Evolutionary conservation across 2,113 vertebrate species (phyloP).

Genomic region (Tyto alba): DNA sequence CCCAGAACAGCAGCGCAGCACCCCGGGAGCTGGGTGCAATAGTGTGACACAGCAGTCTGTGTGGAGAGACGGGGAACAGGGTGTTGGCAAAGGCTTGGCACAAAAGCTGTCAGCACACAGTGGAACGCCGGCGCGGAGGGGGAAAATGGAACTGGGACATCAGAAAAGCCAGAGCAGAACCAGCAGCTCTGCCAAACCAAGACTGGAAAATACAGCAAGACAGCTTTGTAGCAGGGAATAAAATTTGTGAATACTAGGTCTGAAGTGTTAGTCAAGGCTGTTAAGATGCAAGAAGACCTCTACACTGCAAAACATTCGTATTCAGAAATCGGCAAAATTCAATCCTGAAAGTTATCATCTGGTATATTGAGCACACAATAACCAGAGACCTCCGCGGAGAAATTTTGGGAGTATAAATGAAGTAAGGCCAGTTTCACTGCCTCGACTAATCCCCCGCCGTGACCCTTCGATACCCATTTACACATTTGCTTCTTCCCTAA

Average conservation of each 20-base stretch:
- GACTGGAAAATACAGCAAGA: background rate
- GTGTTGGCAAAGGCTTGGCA: background rate
- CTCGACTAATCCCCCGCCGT: background rate
- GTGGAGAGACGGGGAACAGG: background rate
- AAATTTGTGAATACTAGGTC: background rate
- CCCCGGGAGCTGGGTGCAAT: accelerated
- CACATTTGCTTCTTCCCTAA: background rate
- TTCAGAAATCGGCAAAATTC: background rate
- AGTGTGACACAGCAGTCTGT: too few species aligned
- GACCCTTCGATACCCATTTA: background rate
- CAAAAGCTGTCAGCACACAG: background rate
- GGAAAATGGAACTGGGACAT: background rate
- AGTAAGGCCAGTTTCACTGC: background rate
- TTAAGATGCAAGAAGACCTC: background rate
- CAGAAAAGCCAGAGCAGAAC: background rate
- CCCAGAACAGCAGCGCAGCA: background rate
- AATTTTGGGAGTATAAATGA: background rate
- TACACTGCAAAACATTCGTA: accelerated
- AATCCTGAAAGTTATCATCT: background rate
- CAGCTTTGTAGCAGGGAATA: background rate
- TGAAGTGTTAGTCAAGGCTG: background rate
- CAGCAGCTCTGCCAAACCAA: accelerated
- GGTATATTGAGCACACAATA: background rate
- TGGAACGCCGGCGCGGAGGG: accelerated
- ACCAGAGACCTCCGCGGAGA: background rate